Conservation (phyloP, 2,113 vertebrate genomes). For the Stigmatopora nigra region DNA sequence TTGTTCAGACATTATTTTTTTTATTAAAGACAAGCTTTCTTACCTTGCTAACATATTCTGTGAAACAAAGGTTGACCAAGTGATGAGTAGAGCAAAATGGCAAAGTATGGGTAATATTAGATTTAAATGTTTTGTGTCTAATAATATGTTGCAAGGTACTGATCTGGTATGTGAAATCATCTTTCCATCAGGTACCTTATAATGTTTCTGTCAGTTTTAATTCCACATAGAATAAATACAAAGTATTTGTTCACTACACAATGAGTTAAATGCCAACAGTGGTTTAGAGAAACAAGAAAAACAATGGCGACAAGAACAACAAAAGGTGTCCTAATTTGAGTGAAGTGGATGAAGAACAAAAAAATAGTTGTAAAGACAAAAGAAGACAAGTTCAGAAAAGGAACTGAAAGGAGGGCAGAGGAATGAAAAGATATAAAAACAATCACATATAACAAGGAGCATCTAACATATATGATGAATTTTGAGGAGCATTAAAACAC, state of each 20-base stretch:
- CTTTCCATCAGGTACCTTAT: neutral
- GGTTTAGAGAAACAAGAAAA: constrained; percentile 34
- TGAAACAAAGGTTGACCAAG: too few species aligned
- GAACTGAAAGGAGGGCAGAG: neutral
- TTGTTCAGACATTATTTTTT: too few species aligned
- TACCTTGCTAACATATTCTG: too few species aligned
- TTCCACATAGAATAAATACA: neutral
- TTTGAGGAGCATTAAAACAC: neutral
- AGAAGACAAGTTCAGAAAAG: constrained; percentile 16
- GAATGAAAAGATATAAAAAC: neutral
- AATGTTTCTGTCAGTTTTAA: neutral
- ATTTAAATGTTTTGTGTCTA: neutral
- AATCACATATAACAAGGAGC: neutral
- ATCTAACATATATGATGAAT: neutral
- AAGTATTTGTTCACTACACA: constrained; percentile 23
- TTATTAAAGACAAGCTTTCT: too few species aligned
- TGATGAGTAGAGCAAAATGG: too few species aligned
- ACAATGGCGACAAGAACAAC: constrained; percentile 21
- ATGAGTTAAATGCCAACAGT: constrained; percentile 34
- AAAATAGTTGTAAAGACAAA: constrained; percentile 17
- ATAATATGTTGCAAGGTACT: neutral
- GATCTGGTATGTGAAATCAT: neutral
- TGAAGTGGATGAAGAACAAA: neutral
- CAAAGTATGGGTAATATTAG: neutral
- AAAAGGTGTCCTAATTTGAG: constrained; percentile 4